A percentile compares a stretch with the other conserved stretches of the same genome.
Conservation (phyloP, 1,140 invertebrate species). For the Parapsyche elsis region DNA sequence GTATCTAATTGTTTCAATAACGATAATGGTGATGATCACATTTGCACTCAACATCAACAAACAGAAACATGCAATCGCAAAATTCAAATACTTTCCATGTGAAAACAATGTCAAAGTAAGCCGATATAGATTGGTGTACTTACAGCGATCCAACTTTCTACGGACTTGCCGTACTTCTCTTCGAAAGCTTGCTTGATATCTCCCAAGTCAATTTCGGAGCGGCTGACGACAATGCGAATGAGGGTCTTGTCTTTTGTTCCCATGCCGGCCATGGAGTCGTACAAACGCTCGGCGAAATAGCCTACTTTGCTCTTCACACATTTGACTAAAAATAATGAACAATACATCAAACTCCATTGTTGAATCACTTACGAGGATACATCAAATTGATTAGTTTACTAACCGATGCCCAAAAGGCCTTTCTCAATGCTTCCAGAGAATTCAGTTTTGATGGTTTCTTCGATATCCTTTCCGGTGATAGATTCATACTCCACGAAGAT, state of each 20-base stretch:
- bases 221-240: slow-evolving; percentile 89
- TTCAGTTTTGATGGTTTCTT: slow-evolving; percentile 88
- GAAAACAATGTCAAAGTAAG: neutral
- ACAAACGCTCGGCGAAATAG: slow-evolving; percentile 92
- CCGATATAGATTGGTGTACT: slow-evolving; percentile 62
- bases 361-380: neutral
- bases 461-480: slow-evolving; percentile 81
- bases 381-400: slow-evolving; percentile 57
- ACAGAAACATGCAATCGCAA: neutral
- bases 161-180: slow-evolving; percentile 83
- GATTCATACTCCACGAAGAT: slow-evolving; percentile 85
- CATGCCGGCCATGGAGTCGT: slow-evolving; percentile 89
- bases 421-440: slow-evolving; percentile 88
- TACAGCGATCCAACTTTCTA: slow-evolving; percentile 87
- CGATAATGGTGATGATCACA: too few species aligned
- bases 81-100: neutral
- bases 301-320: slow-evolving; percentile 91
- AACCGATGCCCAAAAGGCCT: slow-evolving; percentile 88
- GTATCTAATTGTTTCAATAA: too few species aligned
- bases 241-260: slow-evolving; percentile 91
- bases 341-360: neutral
- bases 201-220: slow-evolving; percentile 92
- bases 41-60: neutral
- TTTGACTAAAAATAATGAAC: slow-evolving; percentile 72
- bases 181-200: slow-evolving; percentile 91